Evolutionary conservation across 2,797 vertebrate genomes (phyloP).

Genomic region (Alectoris magna): DNA sequence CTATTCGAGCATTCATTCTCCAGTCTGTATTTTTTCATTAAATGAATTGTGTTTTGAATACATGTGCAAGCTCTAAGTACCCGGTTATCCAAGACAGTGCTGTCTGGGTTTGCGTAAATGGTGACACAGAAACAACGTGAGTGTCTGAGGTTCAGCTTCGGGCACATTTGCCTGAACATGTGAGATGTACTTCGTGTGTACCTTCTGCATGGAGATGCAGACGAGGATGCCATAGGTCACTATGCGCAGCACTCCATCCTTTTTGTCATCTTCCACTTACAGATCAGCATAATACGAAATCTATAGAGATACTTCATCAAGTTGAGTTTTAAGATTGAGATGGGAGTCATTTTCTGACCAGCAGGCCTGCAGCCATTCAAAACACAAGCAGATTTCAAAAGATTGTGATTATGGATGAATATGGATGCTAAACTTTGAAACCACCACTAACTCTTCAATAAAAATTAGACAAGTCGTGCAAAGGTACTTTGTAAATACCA

Average conservation of each 20-base stretch:
- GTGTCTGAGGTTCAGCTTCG: background rate
- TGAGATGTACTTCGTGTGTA: background rate
- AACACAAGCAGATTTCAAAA: constrained; percentile 27
- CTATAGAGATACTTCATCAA: background rate
- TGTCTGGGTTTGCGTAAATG: background rate
- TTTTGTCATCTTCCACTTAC: background rate
- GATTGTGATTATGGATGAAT: background rate
- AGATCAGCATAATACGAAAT: background rate
- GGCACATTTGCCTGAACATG: background rate
- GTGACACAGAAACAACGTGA: background rate
- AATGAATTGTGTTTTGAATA: background rate
- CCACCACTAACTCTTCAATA: constrained; percentile 38
- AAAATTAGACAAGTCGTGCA: constrained; percentile 40
- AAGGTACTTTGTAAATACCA: constrained; percentile 38
- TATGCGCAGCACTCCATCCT: background rate
- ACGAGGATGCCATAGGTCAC: background rate
- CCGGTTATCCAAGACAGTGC: background rate
- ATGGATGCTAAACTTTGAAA: constrained; percentile 56
- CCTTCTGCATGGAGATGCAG: background rate
- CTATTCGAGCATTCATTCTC: accelerated
- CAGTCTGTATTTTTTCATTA: background rate
- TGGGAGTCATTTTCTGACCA: constrained; percentile 14
- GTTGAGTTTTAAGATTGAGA: background rate
- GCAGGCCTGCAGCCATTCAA: background rate
- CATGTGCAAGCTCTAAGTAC: background rate